A percentile compares a stretch with the other conserved stretches of the same genome.
phyloP scores from a whole-genome alignment of 30 jellyfish, hydroid and myxozoan species.

The Sanderia malayensis region DNA sequence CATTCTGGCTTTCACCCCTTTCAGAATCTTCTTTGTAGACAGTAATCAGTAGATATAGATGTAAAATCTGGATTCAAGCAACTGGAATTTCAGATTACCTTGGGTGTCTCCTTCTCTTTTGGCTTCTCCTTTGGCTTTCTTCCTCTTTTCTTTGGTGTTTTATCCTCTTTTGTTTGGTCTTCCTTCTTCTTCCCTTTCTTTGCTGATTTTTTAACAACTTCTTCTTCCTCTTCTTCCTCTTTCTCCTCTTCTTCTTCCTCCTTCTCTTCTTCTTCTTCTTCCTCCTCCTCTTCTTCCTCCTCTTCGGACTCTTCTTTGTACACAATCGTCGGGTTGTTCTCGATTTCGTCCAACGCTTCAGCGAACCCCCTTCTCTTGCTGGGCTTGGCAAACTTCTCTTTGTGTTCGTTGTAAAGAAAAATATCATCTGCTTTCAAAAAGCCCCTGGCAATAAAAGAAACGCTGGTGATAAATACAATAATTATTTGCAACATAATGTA shows the following conservation, averaged over 20 bases:
- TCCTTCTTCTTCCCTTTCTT: too few relatives aligned
- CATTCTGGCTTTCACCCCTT: too few relatives aligned
- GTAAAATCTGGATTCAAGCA: too few relatives aligned
- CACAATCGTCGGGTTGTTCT: conserved; percentile 73
- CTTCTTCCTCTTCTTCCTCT: conserved; percentile 7
- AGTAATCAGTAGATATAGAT: too few relatives aligned
- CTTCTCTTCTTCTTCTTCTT: not conserved
- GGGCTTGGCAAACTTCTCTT: conserved; percentile 61
- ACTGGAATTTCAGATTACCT: too few relatives aligned
- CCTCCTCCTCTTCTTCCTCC: conserved; percentile 7
- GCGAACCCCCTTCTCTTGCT: conserved; percentile 79
- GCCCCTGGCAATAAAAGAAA: conserved; percentile 40
- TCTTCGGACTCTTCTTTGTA: conserved; percentile 41
- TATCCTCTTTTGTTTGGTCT: too few relatives aligned
- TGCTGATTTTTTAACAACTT: not conserved
- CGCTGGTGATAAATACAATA: too few relatives aligned
- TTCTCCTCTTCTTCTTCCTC: not conserved
- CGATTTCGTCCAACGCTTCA: conserved; percentile 83
- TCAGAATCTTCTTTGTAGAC: too few relatives aligned
- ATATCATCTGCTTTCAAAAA: conserved; percentile 79
- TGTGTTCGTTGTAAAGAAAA: conserved; percentile 68
- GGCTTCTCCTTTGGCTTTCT: conserved; percentile 11
- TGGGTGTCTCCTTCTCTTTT: too few relatives aligned
- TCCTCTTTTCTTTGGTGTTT: too few relatives aligned
- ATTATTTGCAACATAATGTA: too few relatives aligned